phyloP scores from a whole-genome alignment of 2,113 vertebrate species.

The Leiothrix lutea region DNA sequence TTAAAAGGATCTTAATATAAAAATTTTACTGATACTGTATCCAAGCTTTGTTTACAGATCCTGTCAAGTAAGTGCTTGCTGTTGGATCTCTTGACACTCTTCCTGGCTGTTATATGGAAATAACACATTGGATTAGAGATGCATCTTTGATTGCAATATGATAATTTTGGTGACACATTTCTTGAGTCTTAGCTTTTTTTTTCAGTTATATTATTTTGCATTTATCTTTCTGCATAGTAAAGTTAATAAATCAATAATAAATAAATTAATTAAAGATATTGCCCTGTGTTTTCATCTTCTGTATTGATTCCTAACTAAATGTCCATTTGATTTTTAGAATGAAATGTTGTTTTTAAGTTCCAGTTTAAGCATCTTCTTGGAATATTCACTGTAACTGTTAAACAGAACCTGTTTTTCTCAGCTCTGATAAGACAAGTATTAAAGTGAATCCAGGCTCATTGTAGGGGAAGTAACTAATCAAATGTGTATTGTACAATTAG shows the following conservation, averaged over 20 bases:
- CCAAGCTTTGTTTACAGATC: neutral
- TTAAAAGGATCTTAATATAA: neutral
- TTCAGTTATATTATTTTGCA: neutral
- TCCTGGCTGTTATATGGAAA: neutral
- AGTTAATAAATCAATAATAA: neutral
- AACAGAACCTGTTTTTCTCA: neutral
- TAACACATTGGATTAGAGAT: neutral
- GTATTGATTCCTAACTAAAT: neutral
- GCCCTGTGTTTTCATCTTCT: neutral
- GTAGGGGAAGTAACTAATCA: neutral
- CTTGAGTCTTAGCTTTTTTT: neutral
- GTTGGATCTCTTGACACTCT: neutral
- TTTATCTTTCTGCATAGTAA: neutral
- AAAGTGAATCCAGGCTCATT: neutral
- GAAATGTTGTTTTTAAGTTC: neutral
- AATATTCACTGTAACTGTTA: neutral
- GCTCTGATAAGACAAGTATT: neutral
- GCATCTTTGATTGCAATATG: neutral
- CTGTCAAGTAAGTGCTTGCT: neutral
- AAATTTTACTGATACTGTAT: neutral
- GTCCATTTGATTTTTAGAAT: neutral
- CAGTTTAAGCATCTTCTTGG: neutral
- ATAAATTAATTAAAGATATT: neutral
- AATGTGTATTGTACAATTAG: neutral
- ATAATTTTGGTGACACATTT: neutral